These are phyloP conservation scores for Eumacrocentrus americanus DNA, from an alignment of 2,888 invertebrate genomes.

Conservation along the genomic window DNA sequence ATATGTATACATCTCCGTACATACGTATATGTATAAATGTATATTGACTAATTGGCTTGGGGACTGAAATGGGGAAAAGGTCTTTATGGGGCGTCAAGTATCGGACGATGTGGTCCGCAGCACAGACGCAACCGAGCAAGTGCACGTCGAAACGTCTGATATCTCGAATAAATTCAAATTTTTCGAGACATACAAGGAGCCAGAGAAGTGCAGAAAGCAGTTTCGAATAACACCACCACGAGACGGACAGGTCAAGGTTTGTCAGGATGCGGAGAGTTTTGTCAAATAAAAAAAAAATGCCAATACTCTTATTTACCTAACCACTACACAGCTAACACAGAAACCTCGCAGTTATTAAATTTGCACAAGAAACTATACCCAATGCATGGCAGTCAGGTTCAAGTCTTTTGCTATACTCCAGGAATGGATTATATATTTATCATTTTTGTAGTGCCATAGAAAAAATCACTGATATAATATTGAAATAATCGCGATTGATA, in stretches of 20 bases:
- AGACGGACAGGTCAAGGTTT: slow-evolving; percentile 75
- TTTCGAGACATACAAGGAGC: slow-evolving; percentile 85
- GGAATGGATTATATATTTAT: too few relatives aligned
- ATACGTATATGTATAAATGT: background rate
- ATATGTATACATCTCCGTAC: background rate
- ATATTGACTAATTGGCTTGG: slow-evolving; percentile 8
- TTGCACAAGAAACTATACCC: too few relatives aligned
- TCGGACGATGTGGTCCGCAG: slow-evolving; percentile 77
- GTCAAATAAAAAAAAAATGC: too few relatives aligned
- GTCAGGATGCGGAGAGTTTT: slow-evolving; percentile 26
- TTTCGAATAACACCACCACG: slow-evolving; percentile 90
- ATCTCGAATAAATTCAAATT: slow-evolving; percentile 87
- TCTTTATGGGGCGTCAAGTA: slow-evolving; percentile 64
- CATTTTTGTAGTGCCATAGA: too few relatives aligned
- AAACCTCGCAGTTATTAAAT: background rate
- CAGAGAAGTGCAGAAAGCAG: slow-evolving; percentile 71
- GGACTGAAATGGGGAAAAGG: slow-evolving; percentile 50
- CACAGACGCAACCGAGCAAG: slow-evolving; percentile 76
- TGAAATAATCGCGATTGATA: too few relatives aligned
- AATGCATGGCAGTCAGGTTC: slow-evolving; percentile 11
- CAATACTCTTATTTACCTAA: too few relatives aligned
- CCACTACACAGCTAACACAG: background rate
- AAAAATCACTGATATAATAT: too few relatives aligned
- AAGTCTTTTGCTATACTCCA: too few relatives aligned
- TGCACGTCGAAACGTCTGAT: slow-evolving; percentile 81